Conservation (phyloP, 2,113 vertebrate species). For the Heliornis fulica region DNA sequence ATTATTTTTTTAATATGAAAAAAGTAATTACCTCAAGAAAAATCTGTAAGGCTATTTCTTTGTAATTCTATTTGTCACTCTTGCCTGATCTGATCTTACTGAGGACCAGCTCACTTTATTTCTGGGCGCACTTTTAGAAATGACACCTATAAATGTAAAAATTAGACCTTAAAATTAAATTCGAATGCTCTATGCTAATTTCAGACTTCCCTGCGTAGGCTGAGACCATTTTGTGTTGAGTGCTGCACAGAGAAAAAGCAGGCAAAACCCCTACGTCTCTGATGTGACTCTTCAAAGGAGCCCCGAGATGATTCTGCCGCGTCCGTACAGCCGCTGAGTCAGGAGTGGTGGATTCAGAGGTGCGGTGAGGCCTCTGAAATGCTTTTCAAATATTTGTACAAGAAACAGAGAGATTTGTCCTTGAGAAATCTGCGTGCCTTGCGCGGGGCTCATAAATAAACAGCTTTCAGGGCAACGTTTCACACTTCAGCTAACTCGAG, state of each 20-base stretch:
- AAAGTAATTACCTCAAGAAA: neutral
- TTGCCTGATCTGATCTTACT: neutral
- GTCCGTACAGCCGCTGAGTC: neutral
- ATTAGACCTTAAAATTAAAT: neutral
- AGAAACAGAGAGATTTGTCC: slow-evolving; percentile 4
- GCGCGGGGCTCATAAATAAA: slow-evolving; percentile 27
- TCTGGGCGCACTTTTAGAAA: neutral
- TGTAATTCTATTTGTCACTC: neutral
- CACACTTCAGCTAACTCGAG: slow-evolving; percentile 26
- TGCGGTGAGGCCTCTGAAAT: slow-evolving; percentile 13
- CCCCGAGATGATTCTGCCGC: neutral
- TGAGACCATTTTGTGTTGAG: neutral
- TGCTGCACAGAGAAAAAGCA: neutral
- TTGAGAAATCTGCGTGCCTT: slow-evolving; percentile 18
- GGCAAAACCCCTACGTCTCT: neutral
- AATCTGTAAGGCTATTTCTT: neutral
- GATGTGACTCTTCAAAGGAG: neutral
- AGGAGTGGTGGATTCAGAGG: neutral
- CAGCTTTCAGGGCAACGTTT: slow-evolving; percentile 44
- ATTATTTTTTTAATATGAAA: neutral
- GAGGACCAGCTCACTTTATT: neutral
- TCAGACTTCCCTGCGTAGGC: neutral
- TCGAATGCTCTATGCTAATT: neutral
- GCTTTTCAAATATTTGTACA: slow-evolving; percentile 55
- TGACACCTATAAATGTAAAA: neutral